Evolutionary conservation across 2,797 vertebrate genomes (phyloP).

Genomic region (Crocidura indochinensis): DNA sequence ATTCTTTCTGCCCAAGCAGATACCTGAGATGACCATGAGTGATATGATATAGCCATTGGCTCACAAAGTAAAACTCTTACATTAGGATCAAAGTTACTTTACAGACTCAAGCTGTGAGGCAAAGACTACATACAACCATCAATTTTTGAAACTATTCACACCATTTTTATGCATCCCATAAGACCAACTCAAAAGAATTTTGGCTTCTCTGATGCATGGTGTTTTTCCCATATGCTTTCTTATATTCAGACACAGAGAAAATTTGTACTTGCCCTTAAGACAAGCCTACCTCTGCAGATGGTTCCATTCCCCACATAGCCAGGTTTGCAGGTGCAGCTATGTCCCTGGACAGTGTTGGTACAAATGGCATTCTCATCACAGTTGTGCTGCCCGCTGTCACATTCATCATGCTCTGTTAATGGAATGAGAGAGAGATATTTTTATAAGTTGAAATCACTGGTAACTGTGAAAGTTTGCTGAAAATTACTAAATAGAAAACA

Average conservation of each 20-base stretch:
- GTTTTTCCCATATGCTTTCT: background rate
- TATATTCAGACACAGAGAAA: background rate
- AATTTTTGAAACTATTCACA: fast-evolving
- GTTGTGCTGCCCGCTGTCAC: slow-evolving; percentile 90
- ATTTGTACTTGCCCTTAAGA: fast-evolving
- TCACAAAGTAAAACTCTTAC: background rate
- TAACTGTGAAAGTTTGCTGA: slow-evolving; percentile 8
- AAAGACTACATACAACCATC: background rate
- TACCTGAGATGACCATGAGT: fast-evolving
- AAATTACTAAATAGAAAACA: slow-evolving; percentile 28
- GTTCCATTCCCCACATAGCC: slow-evolving; percentile 97
- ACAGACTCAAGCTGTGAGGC: background rate
- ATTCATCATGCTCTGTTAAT: slow-evolving; percentile 94
- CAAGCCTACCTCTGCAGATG: slow-evolving; percentile 93
- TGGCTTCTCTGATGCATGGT: background rate
- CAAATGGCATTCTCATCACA: slow-evolving; percentile 97
- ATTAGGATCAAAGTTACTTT: too few species aligned
- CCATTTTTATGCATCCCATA: slow-evolving; percentile 1
- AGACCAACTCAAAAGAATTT: slow-evolving; percentile 38
- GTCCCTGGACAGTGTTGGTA: slow-evolving; percentile 95
- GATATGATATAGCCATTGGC: fast-evolving
- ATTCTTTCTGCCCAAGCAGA: background rate
- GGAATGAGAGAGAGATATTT: slow-evolving; percentile 5
- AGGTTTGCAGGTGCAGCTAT: slow-evolving; percentile 97
- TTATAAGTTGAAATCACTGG: background rate